Base-by-base conservation (phyloP, 2,888 invertebrate species). In the Agrochola lychnidis region DNA sequence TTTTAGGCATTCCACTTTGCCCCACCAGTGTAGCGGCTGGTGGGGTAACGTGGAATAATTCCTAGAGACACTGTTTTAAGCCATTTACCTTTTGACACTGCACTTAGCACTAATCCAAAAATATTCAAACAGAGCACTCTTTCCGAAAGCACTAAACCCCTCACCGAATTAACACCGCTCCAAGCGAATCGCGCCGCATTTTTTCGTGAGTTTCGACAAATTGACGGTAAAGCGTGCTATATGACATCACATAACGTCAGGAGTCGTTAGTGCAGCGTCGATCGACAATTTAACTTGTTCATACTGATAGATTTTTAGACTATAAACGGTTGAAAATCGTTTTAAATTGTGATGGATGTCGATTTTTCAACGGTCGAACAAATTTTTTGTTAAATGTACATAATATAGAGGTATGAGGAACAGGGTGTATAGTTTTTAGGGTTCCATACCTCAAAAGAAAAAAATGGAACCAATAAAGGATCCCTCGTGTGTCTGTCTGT, bases 291-390 rank as follows among this genome's bases (percentile, higher is more conserved):
- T 56, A 70, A 76, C 76, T 25, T 67, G 70, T 79, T 62, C 79
- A 68, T 67, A 76, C 51, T 70, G 61, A 82, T 79, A 74, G 78
- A 81, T 81, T 78, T 73, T 73, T 78, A 73, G 73, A 57, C 70
- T 63, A 40, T 71, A 68, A 63, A 70, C 70, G 70, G 42, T 63
- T 62, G 30, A 14, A 61, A 81, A 69, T 56, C 56, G 56, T 76
- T 80, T 80, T 62, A 62, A 80, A 78, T 64, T 72, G 61, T 67
- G 69, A 81, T 81, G 19, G 69, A 78, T 73, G 48, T 19, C 36
- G 14, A 73, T 67, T 56, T 66, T 66, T 45, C n/a, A 36, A 5
- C 22, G 16, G 22, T 30, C 5, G 9, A 30, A 22, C 25, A 0
- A 9, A 22, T 2, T 14, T 5, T 14, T 30, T 22, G 22, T 14